Evolutionary conservation across 2,888 invertebrate genomes (phyloP).

Genomic region (Criorhina ranunculi): DNA sequence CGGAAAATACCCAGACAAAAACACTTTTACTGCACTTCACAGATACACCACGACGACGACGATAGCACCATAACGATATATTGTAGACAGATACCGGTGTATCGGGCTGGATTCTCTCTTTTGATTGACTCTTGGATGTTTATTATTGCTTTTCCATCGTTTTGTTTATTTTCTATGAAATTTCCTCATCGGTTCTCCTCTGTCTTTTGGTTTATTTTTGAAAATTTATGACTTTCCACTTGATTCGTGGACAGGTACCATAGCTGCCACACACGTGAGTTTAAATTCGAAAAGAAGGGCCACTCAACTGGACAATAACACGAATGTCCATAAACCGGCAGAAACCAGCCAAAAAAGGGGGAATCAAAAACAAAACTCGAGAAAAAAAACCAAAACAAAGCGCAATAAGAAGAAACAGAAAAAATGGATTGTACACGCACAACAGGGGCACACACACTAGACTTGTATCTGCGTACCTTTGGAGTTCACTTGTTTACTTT

Average conservation of each 20-base stretch:
- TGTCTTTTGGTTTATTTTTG: conserved; percentile 9
- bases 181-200: conserved; percentile 20
- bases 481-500: conserved; percentile 74
- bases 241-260: conserved; percentile 62
- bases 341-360: conserved; percentile 41
- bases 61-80: conserved; percentile 16
- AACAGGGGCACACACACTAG: conserved; percentile 10
- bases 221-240: conserved; percentile 59
- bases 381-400: conserved; percentile 73
- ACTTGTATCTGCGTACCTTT: conserved; percentile 44
- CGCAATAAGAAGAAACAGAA: conserved; percentile 32
- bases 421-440: conserved; percentile 67
- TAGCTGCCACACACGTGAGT: conserved; percentile 49
- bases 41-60: conserved; percentile 25
- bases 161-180: conserved; percentile 73
- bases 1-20: conserved; percentile 31
- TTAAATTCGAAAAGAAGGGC: conserved; percentile 44
- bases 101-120: conserved; percentile 26
- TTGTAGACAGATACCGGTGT: conserved; percentile 51
- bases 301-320: conserved; percentile 68
- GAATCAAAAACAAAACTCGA: conserved; percentile 57
- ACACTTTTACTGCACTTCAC: conserved; percentile 48
- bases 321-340: conserved; percentile 40
- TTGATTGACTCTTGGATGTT: conserved; percentile 62
- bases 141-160: conserved; percentile 60